Base-by-base conservation (phyloP, 2,888 invertebrate genomes). In the Muschampia plurimacula region DNA sequence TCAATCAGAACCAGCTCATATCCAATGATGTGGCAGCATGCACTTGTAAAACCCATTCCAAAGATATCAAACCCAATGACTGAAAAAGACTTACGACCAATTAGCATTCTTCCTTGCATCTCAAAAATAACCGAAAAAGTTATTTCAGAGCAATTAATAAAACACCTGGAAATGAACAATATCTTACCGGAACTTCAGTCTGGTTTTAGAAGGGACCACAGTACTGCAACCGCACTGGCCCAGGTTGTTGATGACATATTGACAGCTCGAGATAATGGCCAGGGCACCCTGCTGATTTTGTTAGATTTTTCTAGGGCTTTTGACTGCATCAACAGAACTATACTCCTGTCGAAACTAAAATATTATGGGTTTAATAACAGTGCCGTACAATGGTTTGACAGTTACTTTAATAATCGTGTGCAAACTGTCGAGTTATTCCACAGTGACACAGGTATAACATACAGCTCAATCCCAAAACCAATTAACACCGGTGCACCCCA, bases 51-150 rank as follows among this genome's bases (percentile, higher is more conserved):
- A 57, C 75, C 69, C 5, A 52, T 74, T 10, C 67, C 69, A 22
- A 75, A 74, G 63, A 69, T 22, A 39, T 41, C 22, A 59, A 69
- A 69, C 44, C 52, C 67, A 9, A 28, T 15, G 15, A 10, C 57
- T 44, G 28, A 64, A 5, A 72, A 69, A 13, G 72, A 72, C 28
- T 41, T 74, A 5, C 52, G 69, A 28, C 73, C 73, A 12, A 73
- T 73, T 57, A 75, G 69, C 46, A 63, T 63, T 75, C 41, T 41
- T 22, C 67, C 74, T 3, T 74, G 69, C 12, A 4, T 74, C 10
- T 74, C 75, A 12, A 74, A 76, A 64, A 67, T 76, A 13, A 28
- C 70, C 41, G 76, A 71, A 57, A 74, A 60, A 10, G 41, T 41
- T 41, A 41, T 41, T 28, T 64, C 62, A 7, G 67, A 62, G 1